These are phyloP conservation scores for Macquaria australasica DNA, from an alignment of 2,113 vertebrate genomes.

Conservation along the genomic window DNA sequence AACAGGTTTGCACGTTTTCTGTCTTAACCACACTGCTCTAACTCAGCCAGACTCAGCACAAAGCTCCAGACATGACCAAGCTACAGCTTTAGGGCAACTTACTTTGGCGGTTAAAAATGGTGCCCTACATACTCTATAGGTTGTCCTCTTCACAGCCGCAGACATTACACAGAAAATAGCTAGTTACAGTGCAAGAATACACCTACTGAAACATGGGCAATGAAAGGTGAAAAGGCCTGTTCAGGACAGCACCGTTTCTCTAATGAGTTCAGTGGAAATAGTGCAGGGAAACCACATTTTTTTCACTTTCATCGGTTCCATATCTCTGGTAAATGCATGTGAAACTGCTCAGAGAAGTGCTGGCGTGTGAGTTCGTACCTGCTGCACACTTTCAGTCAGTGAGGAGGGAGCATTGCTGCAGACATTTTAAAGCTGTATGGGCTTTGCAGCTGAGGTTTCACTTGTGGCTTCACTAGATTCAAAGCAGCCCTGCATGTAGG, in stretches of 20 bases:
- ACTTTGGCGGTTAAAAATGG: constrained; percentile 45
- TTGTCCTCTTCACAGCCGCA: constrained; percentile 44
- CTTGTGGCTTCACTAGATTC: constrained; percentile 77
- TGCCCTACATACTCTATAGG: constrained; percentile 28
- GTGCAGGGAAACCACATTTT: constrained; percentile 63
- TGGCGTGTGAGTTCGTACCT: constrained; percentile 39
- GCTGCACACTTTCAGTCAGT: constrained; percentile 49
- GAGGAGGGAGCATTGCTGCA: constrained; percentile 39
- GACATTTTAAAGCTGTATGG: constrained; percentile 19
- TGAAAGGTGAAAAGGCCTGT: constrained; percentile 26
- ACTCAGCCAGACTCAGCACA: constrained; percentile 76
- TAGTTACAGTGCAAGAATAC: constrained; percentile 33
- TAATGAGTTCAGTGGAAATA: constrained; percentile 71
- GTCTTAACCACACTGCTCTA: constrained; percentile 68
- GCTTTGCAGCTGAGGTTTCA: constrained; percentile 75
- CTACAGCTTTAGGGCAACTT: constrained; percentile 65
- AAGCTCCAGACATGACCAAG: constrained; percentile 80
- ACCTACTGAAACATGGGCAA: constrained; percentile 28
- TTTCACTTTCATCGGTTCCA: constrained; percentile 55
- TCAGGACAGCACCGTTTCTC: constrained; percentile 66
- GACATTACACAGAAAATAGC: constrained; percentile 75
- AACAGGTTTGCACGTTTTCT: constrained; percentile 71
- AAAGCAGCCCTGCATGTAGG: constrained; percentile 68
- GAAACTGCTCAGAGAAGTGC: constrained; percentile 40
- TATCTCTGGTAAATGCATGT: constrained; percentile 51